Evolutionary conservation across 2,113 vertebrate species (phyloP), one percentile per base, ranked within the genome.

Genomic region (Myotis lucifugus): DNA sequence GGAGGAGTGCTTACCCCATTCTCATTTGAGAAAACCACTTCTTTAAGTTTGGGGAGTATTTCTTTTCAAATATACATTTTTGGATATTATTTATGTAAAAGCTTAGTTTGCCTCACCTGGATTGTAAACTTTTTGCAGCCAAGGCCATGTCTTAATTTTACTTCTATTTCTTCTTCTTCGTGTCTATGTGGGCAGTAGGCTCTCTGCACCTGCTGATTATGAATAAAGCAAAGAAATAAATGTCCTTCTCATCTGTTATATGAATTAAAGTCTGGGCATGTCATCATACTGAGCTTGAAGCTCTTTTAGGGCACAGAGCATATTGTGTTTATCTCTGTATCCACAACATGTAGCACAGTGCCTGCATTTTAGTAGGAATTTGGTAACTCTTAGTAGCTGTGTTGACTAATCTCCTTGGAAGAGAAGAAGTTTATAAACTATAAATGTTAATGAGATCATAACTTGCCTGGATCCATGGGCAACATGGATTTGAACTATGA

Each of bases 281-380:
- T 40, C 40, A 13, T 6, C 18, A 8, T 32, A 23, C 14, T 0
- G n/a, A 42, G 73, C 12, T 3, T n/a, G 67, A 11, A 52, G 17
- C 5, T 29, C 84, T 48, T 66, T 52, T 66, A 32, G 37, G 77
- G 11, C 8, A 0, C 21, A 34, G n/a, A 84, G 67, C 59, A 77
- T 64, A 46, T n/a, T 17, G 34, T 90, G 72, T 90, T 90, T 54
- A 21, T 85, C 72, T 85, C 48, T 46, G 40, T 77, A n/a, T 42
- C 66, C 40, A 72, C 78, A 85, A 21, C 59, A 32, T 6, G 54
- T 3, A 70, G 85, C 34, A 11, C 18, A 27, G 34, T 37, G 27
- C 42, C 15, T 74, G 69, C 12, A 61, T 74, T 67, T 94, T 46
- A 79, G 69, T 67, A 92, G 91, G 69, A 59, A 64, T 91, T 61